Percentiles rank a stretch among this genome's conserved stretches.
These are phyloP conservation scores for Arothron firmamentum DNA, from an alignment of 2,113 vertebrate species.

Conservation along the genomic window DNA sequence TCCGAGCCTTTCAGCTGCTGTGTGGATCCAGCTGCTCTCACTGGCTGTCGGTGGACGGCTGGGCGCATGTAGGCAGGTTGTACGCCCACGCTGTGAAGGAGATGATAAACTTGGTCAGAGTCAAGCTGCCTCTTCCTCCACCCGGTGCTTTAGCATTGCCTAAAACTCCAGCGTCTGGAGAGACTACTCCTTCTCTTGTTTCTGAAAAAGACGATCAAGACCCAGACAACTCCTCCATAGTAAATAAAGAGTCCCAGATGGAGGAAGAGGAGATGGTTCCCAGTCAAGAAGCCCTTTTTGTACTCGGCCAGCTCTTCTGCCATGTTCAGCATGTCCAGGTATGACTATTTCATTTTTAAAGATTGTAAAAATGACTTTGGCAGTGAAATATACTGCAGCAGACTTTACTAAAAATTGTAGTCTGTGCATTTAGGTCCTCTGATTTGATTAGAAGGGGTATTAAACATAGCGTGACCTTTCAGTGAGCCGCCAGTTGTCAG, in stretches of 20 bases:
- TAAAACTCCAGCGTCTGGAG: constrained; percentile 9
- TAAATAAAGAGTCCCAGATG: constrained; percentile 1
- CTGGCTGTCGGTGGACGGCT: constrained; percentile 81
- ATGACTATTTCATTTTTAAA: background rate
- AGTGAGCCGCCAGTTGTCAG: background rate
- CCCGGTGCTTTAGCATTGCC: constrained; percentile 8
- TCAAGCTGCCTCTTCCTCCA: constrained; percentile 33
- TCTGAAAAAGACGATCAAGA: constrained; percentile 3
- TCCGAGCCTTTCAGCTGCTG: constrained; percentile 88
- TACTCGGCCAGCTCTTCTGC: constrained; percentile 90
- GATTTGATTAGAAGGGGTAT: too few species aligned
- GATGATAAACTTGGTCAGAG: constrained; percentile 71
- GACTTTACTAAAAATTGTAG: too few species aligned
- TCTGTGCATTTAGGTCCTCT: too few species aligned
- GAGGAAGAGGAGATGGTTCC: constrained; percentile 6
- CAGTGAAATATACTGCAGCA: too few species aligned
- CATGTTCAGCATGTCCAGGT: constrained; percentile 87
- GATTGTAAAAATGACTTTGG: too few species aligned
- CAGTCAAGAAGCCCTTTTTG: constrained; percentile 82
- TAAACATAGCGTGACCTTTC: too few species aligned
- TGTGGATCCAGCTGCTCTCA: constrained; percentile 86
- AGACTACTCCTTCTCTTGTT: background rate
- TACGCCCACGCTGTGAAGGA: constrained; percentile 79
- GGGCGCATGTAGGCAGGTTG: constrained; percentile 80
- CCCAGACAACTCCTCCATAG: background rate